A percentile compares a stretch with the other conserved stretches of the same genome.
Evolutionary conservation across 2,888 invertebrate species (phyloP).

Genomic region (Leptinotarsa haldemani): DNA sequence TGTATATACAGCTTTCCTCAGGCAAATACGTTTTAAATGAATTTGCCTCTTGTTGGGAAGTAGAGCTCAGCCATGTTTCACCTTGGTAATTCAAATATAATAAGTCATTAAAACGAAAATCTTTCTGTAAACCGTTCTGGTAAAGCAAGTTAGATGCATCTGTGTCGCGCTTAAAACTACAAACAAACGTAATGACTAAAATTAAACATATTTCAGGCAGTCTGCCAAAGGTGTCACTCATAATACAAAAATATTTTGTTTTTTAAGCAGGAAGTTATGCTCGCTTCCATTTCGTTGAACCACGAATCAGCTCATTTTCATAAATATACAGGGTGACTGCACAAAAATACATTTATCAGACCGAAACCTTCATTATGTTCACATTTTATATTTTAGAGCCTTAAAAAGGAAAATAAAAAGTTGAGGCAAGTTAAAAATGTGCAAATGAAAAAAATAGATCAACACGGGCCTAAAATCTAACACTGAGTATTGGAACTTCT

Average conservation of each 20-base stretch:
- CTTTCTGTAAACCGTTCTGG: constrained; percentile 15
- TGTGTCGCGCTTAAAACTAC: constrained; percentile 17
- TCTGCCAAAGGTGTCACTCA: constrained; percentile 12
- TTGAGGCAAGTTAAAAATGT: no score
- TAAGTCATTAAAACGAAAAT: not conserved
- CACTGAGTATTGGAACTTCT: no score
- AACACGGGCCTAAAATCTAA: no score
- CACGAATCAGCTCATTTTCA: not conserved
- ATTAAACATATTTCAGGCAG: constrained; percentile 15
- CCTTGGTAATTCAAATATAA: constrained; percentile 1
- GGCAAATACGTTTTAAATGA: not conserved
- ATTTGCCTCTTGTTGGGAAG: not conserved
- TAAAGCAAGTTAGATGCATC: constrained; percentile 10
- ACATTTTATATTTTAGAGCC: no score
- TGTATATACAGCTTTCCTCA: not conserved
- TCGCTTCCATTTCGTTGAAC: constrained; percentile 5
- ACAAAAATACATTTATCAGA: not conserved
- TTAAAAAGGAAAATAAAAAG: no score
- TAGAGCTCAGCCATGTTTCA: not conserved
- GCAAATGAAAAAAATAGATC: no score
- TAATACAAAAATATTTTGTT: constrained; percentile 9
- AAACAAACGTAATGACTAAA: constrained; percentile 18
- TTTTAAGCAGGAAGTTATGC: constrained; percentile 11
- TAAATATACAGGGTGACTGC: not conserved
- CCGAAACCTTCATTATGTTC: no score